Base-by-base conservation (phyloP, 2,888 invertebrate species). In the Polydrusus cervinus region DNA sequence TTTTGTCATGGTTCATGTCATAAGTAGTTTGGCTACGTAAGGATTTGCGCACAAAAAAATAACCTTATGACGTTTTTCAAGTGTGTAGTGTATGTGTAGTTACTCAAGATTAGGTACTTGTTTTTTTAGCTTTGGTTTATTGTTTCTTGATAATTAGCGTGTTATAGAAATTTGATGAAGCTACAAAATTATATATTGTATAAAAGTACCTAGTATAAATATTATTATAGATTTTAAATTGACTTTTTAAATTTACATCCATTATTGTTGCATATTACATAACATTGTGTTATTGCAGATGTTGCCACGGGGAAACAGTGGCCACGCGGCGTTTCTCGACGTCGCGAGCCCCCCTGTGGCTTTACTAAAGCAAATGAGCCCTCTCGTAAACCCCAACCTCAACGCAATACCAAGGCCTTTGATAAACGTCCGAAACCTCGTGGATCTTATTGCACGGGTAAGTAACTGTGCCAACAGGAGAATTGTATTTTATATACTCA, bases 371-470 rank as follows among this genome's bases (percentile, higher is more conserved):
- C 89, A 79, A 89, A 90, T 86, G 93, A 93, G 86, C 91, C 92
- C 86, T 90, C 90, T 82, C 90, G 91, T 82, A 95, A 94, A 88
- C 92, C 92, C 78, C 88, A 89, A 82, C 88, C 91, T 81, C 93
- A 93, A 86, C 91, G 92, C 13, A 77, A 77, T 85, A 89, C 89
- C 84, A 91, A 91, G 88, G 89, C 89, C 84, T 89, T 90, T 88
- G 90, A 92, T 88, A 94, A 94, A 88, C 90, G 93, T 88, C 93
- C 93, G 85, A 90, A 91, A 88, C 90, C 92, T 83, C 88, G 93
- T 86, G 92, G 93, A 85, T 88, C 88, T 83, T 88, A 88, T 88
- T 86, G 87, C 86, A 85, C 68, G 38, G 74, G 75, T 72, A 89
- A 86, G 81, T 88, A 83, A 87, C 49, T 20, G 1, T 57, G n/a